Percentiles rank a stretch among this genome's conserved stretches.
These are phyloP conservation scores for Halocaridina rubra DNA, from an alignment of 2,888 invertebrate genomes.

Conservation along the genomic window DNA sequence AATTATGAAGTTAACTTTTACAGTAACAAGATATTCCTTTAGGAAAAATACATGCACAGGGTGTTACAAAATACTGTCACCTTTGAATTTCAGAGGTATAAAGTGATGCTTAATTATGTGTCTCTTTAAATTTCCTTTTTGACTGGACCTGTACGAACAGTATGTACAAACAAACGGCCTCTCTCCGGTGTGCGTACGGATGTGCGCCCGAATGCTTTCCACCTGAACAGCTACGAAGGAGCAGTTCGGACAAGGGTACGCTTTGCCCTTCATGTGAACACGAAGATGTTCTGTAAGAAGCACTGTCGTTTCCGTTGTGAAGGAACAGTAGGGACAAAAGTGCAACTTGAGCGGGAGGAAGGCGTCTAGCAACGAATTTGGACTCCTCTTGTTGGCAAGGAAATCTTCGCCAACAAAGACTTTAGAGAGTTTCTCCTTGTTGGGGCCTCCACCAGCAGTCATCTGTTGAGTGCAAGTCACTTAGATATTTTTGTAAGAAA, in stretches of 20 bases:
- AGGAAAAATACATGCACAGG: too few relatives aligned
- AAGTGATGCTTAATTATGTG: conserved; percentile 41
- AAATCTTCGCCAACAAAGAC: too few relatives aligned
- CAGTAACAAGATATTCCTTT: too few relatives aligned
- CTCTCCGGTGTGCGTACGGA: conserved; percentile 51
- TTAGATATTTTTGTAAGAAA: too few relatives aligned
- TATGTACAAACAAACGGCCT: conserved; percentile 46
- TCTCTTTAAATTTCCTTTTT: conserved; percentile 49
- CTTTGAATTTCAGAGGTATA: too few relatives aligned
- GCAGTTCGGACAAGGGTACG: conserved; percentile 40
- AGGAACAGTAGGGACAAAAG: conserved; percentile 52
- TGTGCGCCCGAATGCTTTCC: conserved; percentile 48
- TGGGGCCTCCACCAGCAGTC: too few relatives aligned
- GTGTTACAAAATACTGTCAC: too few relatives aligned
- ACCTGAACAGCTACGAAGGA: conserved; percentile 38
- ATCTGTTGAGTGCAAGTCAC: too few relatives aligned
- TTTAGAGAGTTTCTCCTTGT: too few relatives aligned
- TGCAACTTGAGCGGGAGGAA: conserved; percentile 11
- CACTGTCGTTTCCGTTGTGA: conserved; percentile 30
- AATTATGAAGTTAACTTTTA: too few relatives aligned
- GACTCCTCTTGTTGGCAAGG: not conserved
- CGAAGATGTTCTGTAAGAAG: conserved; percentile 31
- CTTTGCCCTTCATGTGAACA: conserved; percentile 4
- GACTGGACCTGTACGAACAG: conserved; percentile 44
- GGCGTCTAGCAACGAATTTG: not conserved